phyloP scores from a whole-genome alignment of 2,113 vertebrate species.

The Scytalopus superciliaris region DNA sequence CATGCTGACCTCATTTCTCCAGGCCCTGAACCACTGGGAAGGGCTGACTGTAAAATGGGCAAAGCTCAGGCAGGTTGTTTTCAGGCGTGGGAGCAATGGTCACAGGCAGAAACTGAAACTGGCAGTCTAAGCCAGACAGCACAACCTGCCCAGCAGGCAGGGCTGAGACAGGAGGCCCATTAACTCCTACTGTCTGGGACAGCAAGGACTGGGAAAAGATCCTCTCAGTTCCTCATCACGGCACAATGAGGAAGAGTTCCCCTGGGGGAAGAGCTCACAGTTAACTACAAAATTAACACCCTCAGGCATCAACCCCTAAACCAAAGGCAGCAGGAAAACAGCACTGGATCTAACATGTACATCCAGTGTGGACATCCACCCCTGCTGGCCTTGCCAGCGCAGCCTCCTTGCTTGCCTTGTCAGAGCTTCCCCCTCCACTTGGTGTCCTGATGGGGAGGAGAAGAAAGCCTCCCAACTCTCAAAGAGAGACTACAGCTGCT shows the following conservation, averaged over 20 bases:
- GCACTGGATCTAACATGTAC: neutral
- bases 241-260: neutral
- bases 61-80: neutral
- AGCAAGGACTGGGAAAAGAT: neutral
- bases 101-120: neutral
- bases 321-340: neutral
- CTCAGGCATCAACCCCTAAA: neutral
- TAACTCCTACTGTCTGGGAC: neutral
- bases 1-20: neutral
- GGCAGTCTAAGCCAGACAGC: neutral
- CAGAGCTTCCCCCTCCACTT: neutral
- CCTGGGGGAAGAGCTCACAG: neutral
- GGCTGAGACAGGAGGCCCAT: neutral
- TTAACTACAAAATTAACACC: neutral
- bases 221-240: neutral
- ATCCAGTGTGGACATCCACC: rapidly evolving
- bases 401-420: neutral
- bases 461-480: neutral
- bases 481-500: neutral
- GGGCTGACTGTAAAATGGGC: neutral
- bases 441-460: neutral
- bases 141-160: neutral
- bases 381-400: rapidly evolving
- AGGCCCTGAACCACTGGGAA: neutral
- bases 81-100: neutral